Base-by-base conservation (phyloP, 2,797 vertebrate genomes). In the Crenichthys baileyi region DNA sequence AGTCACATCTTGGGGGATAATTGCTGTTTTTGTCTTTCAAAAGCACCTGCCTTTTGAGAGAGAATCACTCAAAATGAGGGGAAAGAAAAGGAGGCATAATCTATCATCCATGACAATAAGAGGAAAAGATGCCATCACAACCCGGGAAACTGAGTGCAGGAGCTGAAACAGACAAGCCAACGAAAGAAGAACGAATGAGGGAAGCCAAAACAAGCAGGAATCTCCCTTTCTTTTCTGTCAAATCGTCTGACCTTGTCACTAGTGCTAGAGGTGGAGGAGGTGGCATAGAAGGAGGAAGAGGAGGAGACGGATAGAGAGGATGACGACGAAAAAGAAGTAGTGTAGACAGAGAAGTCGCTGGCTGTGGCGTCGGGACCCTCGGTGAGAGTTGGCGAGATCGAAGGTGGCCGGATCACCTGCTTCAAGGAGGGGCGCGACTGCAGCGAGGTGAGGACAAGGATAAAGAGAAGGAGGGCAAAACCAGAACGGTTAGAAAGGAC, bases 281-380 rank as follows among this genome's bases (percentile, higher is more conserved):
- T 93, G 93, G 96, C 95, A 93, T 93, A 89, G 92, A 95, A 96
- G 91, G 95, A 95, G 26, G 93, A 95, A 79, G 94, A 94, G 83
- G 95, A 91, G 83, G 94, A 92, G 80, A 91, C 94, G 87, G 93
- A 94, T 92, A 92, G 93, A 76, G 93, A 93, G 72, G 93, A 93
- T 0, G 95, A 92, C 0, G 93, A 70, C 2, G 67, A 91, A 73
- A 94, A 94, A 44, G 94, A 94, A 77, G 94, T 93, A 51, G 93
- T 91, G 88, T 84, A 90, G 93, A 94, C 85, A 79, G 91, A 85
- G 71, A 93, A 95, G 81, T 93, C 91, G 86, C 91, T 94, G 91
- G 94, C 95, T 78, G 95, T 93, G 68, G 94, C 83, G 83, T 96
- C 93, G 0, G 95, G 94, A 68, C 93, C 94, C 92, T 95, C 94